Evolutionary conservation across 2,113 vertebrate species (phyloP), one percentile per base, ranked within the genome.

Genomic region (Zosterops hypoxanthus): DNA sequence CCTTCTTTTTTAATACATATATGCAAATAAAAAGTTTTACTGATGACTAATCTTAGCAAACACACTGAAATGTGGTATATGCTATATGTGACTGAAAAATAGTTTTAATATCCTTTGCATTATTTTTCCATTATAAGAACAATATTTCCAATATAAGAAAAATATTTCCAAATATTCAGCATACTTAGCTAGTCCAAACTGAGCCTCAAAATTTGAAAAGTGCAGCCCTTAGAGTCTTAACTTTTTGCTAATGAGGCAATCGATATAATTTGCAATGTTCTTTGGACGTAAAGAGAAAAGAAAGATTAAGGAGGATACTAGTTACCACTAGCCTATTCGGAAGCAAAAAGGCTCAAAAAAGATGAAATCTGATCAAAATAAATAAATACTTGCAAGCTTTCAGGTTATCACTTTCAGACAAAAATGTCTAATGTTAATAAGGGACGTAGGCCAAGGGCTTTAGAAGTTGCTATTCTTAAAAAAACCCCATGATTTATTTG

Each of bases 391-490:
- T 95, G 56, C 72, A 96, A 97, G 75, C 29, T 76, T 87, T 90
- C 90, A 92, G 79, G 97, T 98, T 98, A 97, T 97, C 97, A 90
- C 31, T 72, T 96, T 97, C 93, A 96, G 80, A 88, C 76, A 87
- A 97, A 97, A 95, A 87, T 93, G 26, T 93, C 96, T 96, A 96
- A 96, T 96, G 94, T 96, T 95, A 96, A 94, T 93, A 96, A 97
- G 81, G 86, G 88, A 95, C 6, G 7, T 65, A 82, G 87, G 80
- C 91, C 96, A 98, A 97, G 92, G 84, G 55, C 82, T 96, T 94
- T 91, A 92, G 84, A 97, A 95, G 86, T 82, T 94, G 82, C 88
- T 97, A 82, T 96, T 98, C 81, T 92, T 96, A 88, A 97, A 96
- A 97, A 80, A 12, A 19, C 0, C 3, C 1, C 31, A 88, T 79